Percentiles rank a stretch among this genome's conserved stretches.
Evolutionary conservation across 2,888 invertebrate genomes (phyloP).

Genomic region (Byasa hedistus): DNA sequence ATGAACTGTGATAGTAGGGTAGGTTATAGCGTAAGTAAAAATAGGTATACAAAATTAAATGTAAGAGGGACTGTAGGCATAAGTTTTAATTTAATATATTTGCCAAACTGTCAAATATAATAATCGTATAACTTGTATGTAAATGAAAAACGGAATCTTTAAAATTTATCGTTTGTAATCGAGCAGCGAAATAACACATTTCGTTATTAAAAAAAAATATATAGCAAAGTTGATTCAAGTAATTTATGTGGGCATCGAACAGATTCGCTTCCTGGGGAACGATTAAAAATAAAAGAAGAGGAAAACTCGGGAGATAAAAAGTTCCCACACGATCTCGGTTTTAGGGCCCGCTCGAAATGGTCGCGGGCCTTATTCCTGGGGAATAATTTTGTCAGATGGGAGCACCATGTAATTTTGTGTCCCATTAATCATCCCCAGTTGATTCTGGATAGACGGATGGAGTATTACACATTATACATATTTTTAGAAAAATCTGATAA

Average conservation of each 20-base stretch:
- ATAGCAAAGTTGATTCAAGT: conserved; percentile 35
- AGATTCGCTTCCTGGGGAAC: conserved; percentile 51
- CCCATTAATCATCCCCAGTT: conserved; percentile 63
- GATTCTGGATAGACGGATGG: conserved; percentile 62
- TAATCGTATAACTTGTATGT: background rate
- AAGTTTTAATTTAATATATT: background rate
- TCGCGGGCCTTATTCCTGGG: conserved; percentile 49
- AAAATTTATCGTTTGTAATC: background rate
- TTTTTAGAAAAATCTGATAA: background rate
- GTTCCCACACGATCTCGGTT: conserved; percentile 67
- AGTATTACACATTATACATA: conserved; percentile 10
- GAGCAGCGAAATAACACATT: background rate
- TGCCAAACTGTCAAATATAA: background rate
- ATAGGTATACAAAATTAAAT: too few species aligned
- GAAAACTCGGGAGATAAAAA: conserved; percentile 48
- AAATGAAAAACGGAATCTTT: background rate
- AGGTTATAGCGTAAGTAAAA: too few species aligned
- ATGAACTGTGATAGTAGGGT: too few species aligned
- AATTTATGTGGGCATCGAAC: conserved; percentile 45
- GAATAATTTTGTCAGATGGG: conserved; percentile 60
- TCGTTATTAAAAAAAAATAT: conserved; percentile 2
- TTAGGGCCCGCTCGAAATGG: conserved; percentile 53
- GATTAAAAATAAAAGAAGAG: conserved; percentile 43
- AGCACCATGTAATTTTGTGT: conserved; percentile 69
- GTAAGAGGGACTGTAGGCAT: too few species aligned